Base-by-base conservation (phyloP, 1,140 invertebrate species). In the Trichomalopsis sarcophagae region DNA sequence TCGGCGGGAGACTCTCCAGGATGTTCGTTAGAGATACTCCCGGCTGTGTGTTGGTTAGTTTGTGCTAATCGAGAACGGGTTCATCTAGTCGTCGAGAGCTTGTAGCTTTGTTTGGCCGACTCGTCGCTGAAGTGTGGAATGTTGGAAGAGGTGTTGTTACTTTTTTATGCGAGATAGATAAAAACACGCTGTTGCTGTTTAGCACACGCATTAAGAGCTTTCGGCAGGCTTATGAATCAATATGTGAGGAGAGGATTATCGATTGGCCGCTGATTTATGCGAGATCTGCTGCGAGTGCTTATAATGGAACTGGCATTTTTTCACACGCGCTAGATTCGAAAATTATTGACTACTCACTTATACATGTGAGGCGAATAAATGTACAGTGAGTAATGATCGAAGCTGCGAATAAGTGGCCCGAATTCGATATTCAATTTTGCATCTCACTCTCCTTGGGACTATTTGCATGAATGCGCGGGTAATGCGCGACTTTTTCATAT, bases 401-500 rank as follows among this genome's bases (percentile, higher is more conserved):
- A 44, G 7, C 0, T 9, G 10, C 1, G 7, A 10, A 44, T n/a
- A n/a, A 21, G 55, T n/a, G 55, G 5, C 6, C 6, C 55, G 17
- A 62, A n/a, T 62, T 17, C 55, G 55, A 62, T 62, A n/a, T n/a
- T 21, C 55, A 62, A 62, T 62, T 62, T 62, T n/a, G 55, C n/a
- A 0, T 27, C 27, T 27, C 27, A 27, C 5, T 62, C 17, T 62
- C 55, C 17, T 21, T 62, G 55, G 7, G 55, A 62, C 0, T 36
- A 44, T 62, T 62, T 62, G 55, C 21, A 62, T 62, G 2, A 62
- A n/a, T n/a, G 17, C 21, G 66, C 21, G 36, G 30, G 62, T 68
- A 62, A 68, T 62, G 30, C 62, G 21, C 40, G 17, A 78, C 30
- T 78, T 66, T 77, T 78, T 78, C 14, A 79, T 71, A 71, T 40